Base-by-base conservation (phyloP, 2,797 vertebrate species). In the Fistularia commersonii region DNA sequence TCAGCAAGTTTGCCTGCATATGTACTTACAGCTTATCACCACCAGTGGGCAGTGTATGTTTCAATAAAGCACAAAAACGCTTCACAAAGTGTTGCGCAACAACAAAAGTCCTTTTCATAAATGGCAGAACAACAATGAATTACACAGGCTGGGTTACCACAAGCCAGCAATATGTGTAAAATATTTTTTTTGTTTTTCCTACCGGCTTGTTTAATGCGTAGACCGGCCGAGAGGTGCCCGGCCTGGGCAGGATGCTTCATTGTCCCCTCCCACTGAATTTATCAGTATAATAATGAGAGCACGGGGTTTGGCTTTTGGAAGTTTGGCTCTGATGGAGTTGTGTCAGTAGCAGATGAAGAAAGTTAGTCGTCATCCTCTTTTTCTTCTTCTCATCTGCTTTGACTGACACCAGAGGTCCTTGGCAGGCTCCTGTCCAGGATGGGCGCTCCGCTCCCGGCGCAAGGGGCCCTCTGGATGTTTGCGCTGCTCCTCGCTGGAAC, bases 291-390 rank as follows among this genome's bases (percentile, higher is more conserved):
- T 61, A 51, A 73, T 61, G 66, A 48, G 65, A 41, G 48, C 32
- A 23, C 51, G 23, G 49, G 41, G 63, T 78, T 78, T 51, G 76
- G 72, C 45, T 54, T 34, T 44, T 4, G 53, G 50, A 46, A 45
- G 45, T 72, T 61, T 84, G 63, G 68, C 83, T 87, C 55, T 76
- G 71, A 76, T 81, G 81, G 86, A 74, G 45, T 63, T 79, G 66
- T 62, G 51, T 68, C 32, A 51, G 40, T 72, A 54, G 48, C 54
- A 64, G 34, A 74, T 56, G 42, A 57, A 23, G 38, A 32, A 37
- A 11, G 34, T 7, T 36, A 8, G 35, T 8, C 9, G 34, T 35
- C 8, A 8, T 35, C 8, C 6, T 10, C 13, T 35, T 50, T 62
- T 65, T 67, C 49, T 13, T 43, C 33, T 35, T 42, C 36, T 47